Percentiles rank a stretch among this genome's conserved stretches.
phyloP scores from a whole-genome alignment of 2,888 invertebrate genomes.

The Agapostemon virescens region DNA sequence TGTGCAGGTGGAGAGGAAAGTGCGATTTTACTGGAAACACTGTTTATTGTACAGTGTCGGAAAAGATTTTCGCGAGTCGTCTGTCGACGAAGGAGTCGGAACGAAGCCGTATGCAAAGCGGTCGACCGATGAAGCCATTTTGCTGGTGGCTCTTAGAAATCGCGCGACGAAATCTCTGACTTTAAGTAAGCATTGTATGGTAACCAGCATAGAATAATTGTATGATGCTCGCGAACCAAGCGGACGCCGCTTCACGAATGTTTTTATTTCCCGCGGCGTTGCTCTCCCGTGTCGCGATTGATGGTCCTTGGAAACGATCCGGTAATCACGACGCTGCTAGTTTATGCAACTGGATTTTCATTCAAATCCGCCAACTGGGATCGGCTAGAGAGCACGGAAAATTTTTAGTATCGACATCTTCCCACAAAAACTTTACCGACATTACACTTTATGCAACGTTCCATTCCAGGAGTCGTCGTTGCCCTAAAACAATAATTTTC shows the following conservation, averaged over 20 bases:
- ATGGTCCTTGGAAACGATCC: not conserved
- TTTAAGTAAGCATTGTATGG: constrained; percentile 65
- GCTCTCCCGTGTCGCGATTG: constrained; percentile 8
- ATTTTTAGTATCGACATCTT: not conserved
- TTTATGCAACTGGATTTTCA: constrained; percentile 9
- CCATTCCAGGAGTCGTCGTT: not conserved
- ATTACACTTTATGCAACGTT: not conserved
- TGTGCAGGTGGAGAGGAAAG: not conserved
- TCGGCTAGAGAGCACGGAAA: not conserved
- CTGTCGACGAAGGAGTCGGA: constrained; percentile 22
- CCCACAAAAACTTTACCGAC: not conserved
- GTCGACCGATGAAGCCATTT: constrained; percentile 64
- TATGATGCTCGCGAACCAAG: constrained; percentile 42
- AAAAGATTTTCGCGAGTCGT: not conserved
- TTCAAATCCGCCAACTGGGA: not conserved
- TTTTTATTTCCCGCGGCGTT: constrained; percentile 42
- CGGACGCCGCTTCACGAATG: constrained; percentile 24
- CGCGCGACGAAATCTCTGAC: constrained; percentile 63
- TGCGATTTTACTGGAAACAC: not conserved
- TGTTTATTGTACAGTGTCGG: not conserved
- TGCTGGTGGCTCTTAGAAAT: constrained; percentile 58
- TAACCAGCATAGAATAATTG: constrained; percentile 61
- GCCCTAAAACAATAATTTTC: not conserved
- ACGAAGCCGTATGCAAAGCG: constrained; percentile 54
- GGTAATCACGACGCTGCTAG: not conserved